phyloP scores from a whole-genome alignment of 2,888 invertebrate species.

The Cyrtodaria siliqua region DNA sequence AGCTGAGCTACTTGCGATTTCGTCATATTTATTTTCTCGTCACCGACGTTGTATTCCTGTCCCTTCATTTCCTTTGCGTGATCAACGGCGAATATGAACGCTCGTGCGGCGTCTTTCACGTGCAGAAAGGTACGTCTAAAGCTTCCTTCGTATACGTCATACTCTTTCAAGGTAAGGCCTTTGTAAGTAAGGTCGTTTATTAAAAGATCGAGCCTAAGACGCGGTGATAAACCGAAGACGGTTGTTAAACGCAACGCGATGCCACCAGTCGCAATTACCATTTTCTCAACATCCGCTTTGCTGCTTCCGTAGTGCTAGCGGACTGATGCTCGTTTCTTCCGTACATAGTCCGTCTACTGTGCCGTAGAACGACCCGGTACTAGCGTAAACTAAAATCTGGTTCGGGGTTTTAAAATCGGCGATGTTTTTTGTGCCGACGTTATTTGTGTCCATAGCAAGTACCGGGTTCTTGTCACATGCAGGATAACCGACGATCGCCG shows the following conservation, averaged over 20 bases:
- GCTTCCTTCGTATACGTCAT: constrained; percentile 84
- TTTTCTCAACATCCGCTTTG: constrained; percentile 48
- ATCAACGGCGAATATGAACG: constrained; percentile 83
- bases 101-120: constrained; percentile 84
- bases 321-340: constrained; percentile 84
- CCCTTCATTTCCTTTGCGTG: constrained; percentile 82
- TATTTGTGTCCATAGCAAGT: constrained; percentile 22
- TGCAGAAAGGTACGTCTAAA: constrained; percentile 85
- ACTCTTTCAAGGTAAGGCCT: constrained; percentile 78
- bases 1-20: constrained; percentile 79
- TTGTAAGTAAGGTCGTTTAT: constrained; percentile 21
- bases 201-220: constrained; percentile 20
- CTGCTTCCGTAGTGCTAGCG: constrained; percentile 84
- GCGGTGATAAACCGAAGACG: constrained; percentile 73
- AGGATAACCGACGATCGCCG: constrained; percentile 85
- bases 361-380: constrained; percentile 85
- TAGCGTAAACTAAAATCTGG: constrained; percentile 28
- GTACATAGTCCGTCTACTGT: constrained; percentile 84
- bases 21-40: constrained; percentile 84
- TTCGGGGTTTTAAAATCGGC: constrained; percentile 18
- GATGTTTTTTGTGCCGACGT: constrained; percentile 26
- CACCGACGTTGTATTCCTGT: constrained; percentile 84
- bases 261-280: constrained; percentile 77
- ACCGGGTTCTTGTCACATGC: constrained; percentile 33
- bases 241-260: constrained; percentile 84